These are phyloP conservation scores for Centroberyx gerrardi DNA, from an alignment of 2,797 vertebrate genomes.

Conservation along the genomic window DNA sequence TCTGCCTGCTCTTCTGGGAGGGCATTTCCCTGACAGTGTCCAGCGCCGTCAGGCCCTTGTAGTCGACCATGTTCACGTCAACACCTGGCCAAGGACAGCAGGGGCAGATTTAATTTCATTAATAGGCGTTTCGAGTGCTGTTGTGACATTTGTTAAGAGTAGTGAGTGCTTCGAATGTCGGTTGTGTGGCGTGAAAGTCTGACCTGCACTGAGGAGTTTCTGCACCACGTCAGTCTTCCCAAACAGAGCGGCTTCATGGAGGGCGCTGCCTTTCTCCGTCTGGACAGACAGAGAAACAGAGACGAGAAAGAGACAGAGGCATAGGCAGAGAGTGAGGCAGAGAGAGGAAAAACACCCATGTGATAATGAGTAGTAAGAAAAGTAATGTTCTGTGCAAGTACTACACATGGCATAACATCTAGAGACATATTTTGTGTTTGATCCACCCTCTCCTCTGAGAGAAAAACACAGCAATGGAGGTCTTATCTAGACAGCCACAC, in stretches of 20 bases:
- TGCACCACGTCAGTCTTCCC: conserved; percentile 98
- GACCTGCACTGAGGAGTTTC: conserved; percentile 96
- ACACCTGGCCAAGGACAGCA: conserved; percentile 84
- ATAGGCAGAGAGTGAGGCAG: conserved; percentile 3
- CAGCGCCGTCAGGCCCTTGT: conserved; percentile 92
- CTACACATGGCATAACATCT: not conserved
- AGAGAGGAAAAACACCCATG: not conserved
- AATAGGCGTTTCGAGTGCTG: no score
- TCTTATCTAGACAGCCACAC: not conserved
- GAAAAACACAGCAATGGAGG: not conserved
- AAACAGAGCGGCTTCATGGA: conserved; percentile 98
- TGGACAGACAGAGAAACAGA: conserved; percentile 61
- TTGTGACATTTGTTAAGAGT: not conserved
- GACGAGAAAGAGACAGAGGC: conserved; percentile 2
- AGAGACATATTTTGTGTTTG: not conserved
- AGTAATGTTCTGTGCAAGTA: not conserved
- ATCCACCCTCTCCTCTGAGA: not conserved
- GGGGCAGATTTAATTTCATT: no score
- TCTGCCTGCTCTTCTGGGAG: conserved; percentile 96
- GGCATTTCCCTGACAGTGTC: conserved; percentile 96
- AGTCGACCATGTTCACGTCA: conserved; percentile 93
- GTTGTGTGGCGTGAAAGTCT: conserved; percentile 41
- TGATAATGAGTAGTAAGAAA: not conserved
- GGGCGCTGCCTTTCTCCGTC: conserved; percentile 99
- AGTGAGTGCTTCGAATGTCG: not conserved